phyloP scores from a whole-genome alignment of 2,113 vertebrate species.

The Malurus alboscapulatus region DNA sequence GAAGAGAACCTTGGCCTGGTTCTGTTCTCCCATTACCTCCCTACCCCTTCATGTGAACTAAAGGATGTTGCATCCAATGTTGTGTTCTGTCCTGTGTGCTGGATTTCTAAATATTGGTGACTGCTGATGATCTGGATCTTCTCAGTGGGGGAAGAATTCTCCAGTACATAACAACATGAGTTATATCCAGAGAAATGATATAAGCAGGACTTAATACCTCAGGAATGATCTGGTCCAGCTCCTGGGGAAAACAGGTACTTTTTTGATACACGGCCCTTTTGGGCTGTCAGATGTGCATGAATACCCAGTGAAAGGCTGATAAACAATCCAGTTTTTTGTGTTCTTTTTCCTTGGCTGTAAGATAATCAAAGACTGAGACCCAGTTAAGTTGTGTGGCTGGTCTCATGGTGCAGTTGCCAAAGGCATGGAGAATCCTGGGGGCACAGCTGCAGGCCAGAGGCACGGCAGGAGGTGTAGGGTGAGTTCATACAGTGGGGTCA shows the following conservation, averaged over 20 bases:
- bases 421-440: not conserved
- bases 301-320: not conserved
- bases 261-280: not conserved
- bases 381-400: not conserved
- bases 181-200: not conserved
- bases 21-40: not conserved
- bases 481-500: not conserved
- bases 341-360: not conserved
- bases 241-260: not conserved
- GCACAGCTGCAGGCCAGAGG: not conserved
- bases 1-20: not conserved
- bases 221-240: not conserved
- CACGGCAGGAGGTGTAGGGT: rapidly evolving
- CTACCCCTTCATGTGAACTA: not conserved
- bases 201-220: not conserved
- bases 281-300: not conserved
- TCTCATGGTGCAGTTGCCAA: not conserved
- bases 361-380: not conserved
- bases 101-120: not conserved
- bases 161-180: rapidly evolving
- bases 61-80: not conserved
- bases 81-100: not conserved
- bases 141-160: not conserved
- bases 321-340: not conserved
- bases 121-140: not conserved